Conservation (phyloP, 2,888 invertebrate genomes). For the Cerastis rubricosa region DNA sequence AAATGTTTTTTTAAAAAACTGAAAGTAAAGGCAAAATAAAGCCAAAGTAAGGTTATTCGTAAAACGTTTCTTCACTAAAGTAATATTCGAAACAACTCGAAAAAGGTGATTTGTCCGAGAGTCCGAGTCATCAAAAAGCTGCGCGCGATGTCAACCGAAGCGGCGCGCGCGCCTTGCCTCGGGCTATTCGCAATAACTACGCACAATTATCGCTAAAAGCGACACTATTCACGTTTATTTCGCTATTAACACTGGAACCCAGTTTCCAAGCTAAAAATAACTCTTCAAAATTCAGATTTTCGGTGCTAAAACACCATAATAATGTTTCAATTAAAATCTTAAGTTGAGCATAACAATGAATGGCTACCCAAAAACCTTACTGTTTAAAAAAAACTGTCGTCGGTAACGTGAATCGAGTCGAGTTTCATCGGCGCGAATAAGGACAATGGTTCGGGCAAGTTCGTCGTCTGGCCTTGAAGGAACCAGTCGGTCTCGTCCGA, state of each 20-base stretch:
- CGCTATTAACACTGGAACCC: constrained; percentile 53
- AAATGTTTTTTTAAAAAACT: background rate
- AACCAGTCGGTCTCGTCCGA: constrained; percentile 89
- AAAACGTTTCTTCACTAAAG: constrained; percentile 24
- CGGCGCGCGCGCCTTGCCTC: constrained; percentile 55
- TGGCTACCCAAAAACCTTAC: constrained; percentile 53
- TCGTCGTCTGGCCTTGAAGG: constrained; percentile 90
- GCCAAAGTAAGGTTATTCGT: constrained; percentile 10
- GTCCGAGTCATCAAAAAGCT: constrained; percentile 74
- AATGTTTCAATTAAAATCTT: constrained; percentile 60
- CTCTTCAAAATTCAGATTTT: constrained; percentile 10
- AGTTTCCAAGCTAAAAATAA: constrained; percentile 33
- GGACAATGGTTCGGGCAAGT: constrained; percentile 83
- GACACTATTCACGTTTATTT: constrained; percentile 65
- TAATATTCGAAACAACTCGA: constrained; percentile 44
- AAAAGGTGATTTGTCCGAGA: constrained; percentile 71
- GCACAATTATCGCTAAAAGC: constrained; percentile 64
- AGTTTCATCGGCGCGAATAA: constrained; percentile 76
- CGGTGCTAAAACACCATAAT: constrained; percentile 42
- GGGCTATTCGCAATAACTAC: constrained; percentile 68
- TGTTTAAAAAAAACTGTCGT: constrained; percentile 63
- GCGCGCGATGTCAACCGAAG: constrained; percentile 74
- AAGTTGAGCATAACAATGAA: constrained; percentile 63
- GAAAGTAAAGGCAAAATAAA: constrained; percentile 18
- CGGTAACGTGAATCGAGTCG: constrained; percentile 68